These are phyloP conservation scores for Upupa epops DNA, from an alignment of 2,113 vertebrate genomes.

Conservation along the genomic window DNA sequence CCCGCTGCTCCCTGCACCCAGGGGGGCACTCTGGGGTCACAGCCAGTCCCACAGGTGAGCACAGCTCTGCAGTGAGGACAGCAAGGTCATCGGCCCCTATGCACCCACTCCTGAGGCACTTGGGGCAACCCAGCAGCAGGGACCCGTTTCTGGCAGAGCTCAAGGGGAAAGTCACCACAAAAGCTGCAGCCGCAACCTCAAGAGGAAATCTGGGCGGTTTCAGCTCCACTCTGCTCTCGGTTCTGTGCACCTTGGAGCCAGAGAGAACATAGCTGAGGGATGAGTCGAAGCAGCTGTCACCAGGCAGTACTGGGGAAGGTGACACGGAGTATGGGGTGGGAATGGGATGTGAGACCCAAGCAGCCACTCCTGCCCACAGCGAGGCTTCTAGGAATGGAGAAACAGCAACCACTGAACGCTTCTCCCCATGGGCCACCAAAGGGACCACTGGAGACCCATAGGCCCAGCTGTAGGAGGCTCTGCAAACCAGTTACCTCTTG, in stretches of 20 bases:
- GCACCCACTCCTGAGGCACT: not conserved
- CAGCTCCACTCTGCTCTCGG: not conserved
- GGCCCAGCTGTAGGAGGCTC: rapidly evolving
- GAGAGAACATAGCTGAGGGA: not conserved
- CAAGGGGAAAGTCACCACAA: not conserved
- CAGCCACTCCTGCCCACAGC: not conserved
- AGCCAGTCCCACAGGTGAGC: not conserved
- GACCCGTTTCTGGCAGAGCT: not conserved
- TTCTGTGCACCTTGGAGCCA: not conserved
- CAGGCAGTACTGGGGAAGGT: not conserved
- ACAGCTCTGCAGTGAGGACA: not conserved
- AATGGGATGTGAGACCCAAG: not conserved
- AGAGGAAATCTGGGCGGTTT: not conserved
- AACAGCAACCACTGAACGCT: rapidly evolving
- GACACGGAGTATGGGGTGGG: not conserved
- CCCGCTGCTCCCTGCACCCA: not conserved
- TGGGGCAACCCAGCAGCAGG: not conserved
- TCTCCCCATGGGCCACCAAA: not conserved
- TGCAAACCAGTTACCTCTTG: not conserved
- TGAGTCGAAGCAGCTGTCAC: not conserved
- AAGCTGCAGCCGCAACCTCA: not conserved
- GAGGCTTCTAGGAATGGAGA: not conserved
- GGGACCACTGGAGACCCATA: rapidly evolving
- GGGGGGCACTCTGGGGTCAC: not conserved
- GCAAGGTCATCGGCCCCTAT: rapidly evolving